These are phyloP conservation scores for Nomada fabriciana DNA, from an alignment of 2,888 invertebrate species.

Conservation along the genomic window DNA sequence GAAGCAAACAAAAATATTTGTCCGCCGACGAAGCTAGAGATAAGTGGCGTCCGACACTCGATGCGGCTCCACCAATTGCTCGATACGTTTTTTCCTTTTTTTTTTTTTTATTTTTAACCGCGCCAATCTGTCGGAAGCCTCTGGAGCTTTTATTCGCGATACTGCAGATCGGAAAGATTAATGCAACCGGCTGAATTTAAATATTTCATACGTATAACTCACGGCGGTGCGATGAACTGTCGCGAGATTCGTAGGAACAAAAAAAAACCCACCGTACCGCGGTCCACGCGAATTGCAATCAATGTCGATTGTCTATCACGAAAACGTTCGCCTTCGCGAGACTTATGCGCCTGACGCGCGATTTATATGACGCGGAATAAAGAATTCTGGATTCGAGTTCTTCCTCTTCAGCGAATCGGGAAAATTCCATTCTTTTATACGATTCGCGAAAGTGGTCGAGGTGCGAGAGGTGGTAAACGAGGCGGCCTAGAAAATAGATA, in stretches of 20 bases:
- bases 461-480: not conserved
- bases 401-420: not conserved
- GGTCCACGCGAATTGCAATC: not conserved
- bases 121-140: constrained; percentile 35
- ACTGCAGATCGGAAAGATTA: constrained; percentile 47
- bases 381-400: not conserved
- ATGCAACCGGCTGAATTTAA: constrained; percentile 39
- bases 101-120: not conserved
- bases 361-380: constrained; percentile 5
- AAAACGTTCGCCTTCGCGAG: not conserved
- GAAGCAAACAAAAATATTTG: not conserved
- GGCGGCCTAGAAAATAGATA: constrained; percentile 28
- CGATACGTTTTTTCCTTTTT: not conserved
- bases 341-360: not conserved
- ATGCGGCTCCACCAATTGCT: constrained; percentile 6
- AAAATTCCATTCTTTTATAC: no score
- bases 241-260: not conserved
- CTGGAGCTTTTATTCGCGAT: constrained; percentile 48
- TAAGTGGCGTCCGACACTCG: constrained; percentile 33
- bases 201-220: constrained; percentile 36
- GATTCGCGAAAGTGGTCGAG: not conserved
- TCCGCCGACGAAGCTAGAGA: constrained; percentile 23
- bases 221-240: not conserved
- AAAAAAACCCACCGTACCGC: not conserved
- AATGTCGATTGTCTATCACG: not conserved